phyloP scores from a whole-genome alignment of 53 echinoderm and acorn worm species.

The Antedon mediterranea region DNA sequence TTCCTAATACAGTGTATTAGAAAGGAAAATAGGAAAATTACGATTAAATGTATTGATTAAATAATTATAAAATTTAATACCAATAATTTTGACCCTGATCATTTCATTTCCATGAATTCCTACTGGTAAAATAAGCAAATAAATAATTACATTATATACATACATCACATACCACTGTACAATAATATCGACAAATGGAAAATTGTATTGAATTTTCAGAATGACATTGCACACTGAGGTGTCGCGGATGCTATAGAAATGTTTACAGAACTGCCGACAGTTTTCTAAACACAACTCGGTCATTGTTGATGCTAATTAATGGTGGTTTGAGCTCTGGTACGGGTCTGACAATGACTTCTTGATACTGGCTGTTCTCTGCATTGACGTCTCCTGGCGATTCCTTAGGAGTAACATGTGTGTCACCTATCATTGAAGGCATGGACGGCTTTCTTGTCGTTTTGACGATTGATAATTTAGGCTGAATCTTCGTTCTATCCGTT shows the following conservation, averaged over 20 bases:
- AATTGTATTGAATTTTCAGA: too few species aligned
- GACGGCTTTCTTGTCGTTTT: background rate
- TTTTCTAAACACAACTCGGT: background rate
- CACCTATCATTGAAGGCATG: background rate
- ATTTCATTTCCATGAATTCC: too few species aligned
- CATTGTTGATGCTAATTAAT: background rate
- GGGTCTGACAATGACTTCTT: background rate
- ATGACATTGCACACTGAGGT: too few species aligned
- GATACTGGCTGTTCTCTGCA: background rate
- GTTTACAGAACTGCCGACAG: background rate
- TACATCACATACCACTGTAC: too few species aligned
- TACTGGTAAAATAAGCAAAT: too few species aligned
- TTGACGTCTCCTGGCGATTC: background rate
- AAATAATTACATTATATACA: too few species aligned
- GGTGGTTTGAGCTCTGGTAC: background rate
- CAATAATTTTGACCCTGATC: too few species aligned
- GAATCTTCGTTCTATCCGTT: background rate
- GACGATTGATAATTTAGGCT: background rate
- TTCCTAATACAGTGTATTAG: too few species aligned
- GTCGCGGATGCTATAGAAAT: background rate
- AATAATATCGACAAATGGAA: too few species aligned
- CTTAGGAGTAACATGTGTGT: background rate
- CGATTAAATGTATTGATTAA: too few species aligned
- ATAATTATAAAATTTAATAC: too few species aligned
- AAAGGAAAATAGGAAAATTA: too few species aligned